Conservation (phyloP, 2,113 vertebrate species). For the Ceyx margarethae region DNA sequence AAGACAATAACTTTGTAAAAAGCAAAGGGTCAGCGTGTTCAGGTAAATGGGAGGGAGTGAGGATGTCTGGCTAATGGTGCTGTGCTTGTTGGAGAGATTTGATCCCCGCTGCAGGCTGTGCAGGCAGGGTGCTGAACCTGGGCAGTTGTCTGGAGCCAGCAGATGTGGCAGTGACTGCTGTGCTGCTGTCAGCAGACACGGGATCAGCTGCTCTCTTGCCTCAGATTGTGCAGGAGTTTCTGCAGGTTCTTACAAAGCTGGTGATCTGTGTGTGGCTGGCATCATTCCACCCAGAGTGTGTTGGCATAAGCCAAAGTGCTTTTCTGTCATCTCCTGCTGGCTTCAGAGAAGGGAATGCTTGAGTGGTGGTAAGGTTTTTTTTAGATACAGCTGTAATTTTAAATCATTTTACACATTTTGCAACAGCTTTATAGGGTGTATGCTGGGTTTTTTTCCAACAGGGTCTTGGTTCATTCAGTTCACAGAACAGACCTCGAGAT, state of each 20-base stretch:
- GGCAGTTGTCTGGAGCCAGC: neutral
- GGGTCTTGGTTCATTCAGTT: neutral
- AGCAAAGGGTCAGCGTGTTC: neutral
- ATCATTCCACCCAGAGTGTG: neutral
- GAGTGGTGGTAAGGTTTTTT: neutral
- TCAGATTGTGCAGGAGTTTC: neutral
- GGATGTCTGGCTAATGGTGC: neutral
- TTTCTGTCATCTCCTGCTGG: neutral
- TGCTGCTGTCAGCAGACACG: neutral
- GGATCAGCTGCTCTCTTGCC: neutral
- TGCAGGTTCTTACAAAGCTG: neutral
- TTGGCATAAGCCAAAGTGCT: neutral
- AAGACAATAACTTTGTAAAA: neutral
- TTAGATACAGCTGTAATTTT: neutral
- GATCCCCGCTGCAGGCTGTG: neutral
- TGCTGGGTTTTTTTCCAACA: neutral
- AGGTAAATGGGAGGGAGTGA: neutral
- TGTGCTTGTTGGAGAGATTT: neutral
- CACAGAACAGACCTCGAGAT: neutral
- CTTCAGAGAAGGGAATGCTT: neutral
- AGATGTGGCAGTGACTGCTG: neutral
- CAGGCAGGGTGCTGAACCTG: neutral
- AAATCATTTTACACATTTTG: neutral
- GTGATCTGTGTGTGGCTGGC: neutral
- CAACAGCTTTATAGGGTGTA: neutral